A percentile compares a stretch with the other conserved stretches of the same genome.
Evolutionary conservation across 2,888 invertebrate species (phyloP).

Genomic region (Spisula subtruncata): DNA sequence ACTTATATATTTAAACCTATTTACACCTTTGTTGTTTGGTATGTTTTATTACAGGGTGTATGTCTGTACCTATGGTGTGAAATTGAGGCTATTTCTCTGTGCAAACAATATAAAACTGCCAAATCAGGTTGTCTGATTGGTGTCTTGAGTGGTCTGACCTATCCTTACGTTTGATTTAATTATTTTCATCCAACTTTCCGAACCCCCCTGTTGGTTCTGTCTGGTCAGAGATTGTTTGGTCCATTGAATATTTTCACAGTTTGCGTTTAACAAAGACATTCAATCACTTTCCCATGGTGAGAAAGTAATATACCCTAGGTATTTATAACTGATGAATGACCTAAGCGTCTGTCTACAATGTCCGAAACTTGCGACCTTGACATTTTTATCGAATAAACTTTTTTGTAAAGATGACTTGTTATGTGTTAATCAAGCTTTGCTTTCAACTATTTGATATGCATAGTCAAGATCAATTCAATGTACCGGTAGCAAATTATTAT

Average conservation of each 20-base stretch:
- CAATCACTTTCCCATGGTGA: not conserved
- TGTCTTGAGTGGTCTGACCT: too few species aligned
- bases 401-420: too few species aligned
- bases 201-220: slow-evolving; percentile 2
- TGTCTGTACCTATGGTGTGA: slow-evolving; percentile 24
- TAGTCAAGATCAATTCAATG: too few species aligned
- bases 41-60: not conserved
- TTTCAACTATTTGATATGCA: too few species aligned
- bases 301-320: not conserved
- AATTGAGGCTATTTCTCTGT: not conserved
- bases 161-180: slow-evolving; percentile 3
- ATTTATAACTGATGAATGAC: too few species aligned
- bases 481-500: too few species aligned
- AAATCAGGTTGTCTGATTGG: not conserved
- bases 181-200: slow-evolving; percentile 4
- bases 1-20: too few species aligned
- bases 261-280: not conserved
- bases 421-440: too few species aligned
- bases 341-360: too few species aligned
- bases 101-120: slow-evolving; percentile 8
- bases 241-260: not conserved
- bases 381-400: too few species aligned
- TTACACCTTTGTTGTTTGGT: not conserved
- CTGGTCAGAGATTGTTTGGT: slow-evolving; percentile 19
- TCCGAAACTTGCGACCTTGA: too few species aligned